Evolutionary conservation across 1,140 invertebrate species (phyloP).

Genomic region (Ridgeia piscesae): DNA sequence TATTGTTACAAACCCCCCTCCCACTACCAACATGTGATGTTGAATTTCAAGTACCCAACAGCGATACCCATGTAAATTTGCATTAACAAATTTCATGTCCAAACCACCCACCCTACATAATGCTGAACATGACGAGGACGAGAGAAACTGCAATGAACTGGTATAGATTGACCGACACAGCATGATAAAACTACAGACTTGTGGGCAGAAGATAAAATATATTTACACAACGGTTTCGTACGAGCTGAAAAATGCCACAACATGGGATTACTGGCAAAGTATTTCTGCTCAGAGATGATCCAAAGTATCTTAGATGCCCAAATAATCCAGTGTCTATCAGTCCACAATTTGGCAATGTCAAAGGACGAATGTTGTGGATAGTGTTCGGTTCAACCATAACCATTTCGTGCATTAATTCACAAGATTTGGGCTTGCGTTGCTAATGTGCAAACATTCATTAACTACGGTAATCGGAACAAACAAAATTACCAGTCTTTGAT

Average conservation of each 20-base stretch:
- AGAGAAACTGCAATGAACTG: not conserved
- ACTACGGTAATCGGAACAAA: not conserved
- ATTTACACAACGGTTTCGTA: not conserved
- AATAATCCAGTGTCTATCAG: not conserved
- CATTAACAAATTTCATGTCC: no score
- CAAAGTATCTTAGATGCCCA: not conserved
- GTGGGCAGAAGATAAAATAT: not conserved
- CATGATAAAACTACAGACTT: not conserved
- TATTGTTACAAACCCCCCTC: no score
- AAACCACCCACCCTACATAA: no score
- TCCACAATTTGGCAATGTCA: not conserved
- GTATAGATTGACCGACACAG: not conserved
- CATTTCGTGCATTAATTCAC: not conserved
- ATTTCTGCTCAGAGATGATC: not conserved
- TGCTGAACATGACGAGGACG: no score
- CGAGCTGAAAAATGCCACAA: not conserved
- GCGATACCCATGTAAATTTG: no score
- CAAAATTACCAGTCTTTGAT: not conserved
- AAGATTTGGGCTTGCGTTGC: not conserved
- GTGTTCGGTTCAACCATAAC: not conserved
- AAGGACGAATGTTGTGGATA: not conserved
- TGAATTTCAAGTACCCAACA: no score
- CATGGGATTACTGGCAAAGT: not conserved
- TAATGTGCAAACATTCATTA: not conserved
- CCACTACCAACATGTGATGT: no score